Conservation (phyloP, 2,888 invertebrate species). For the Torymus auratus region DNA sequence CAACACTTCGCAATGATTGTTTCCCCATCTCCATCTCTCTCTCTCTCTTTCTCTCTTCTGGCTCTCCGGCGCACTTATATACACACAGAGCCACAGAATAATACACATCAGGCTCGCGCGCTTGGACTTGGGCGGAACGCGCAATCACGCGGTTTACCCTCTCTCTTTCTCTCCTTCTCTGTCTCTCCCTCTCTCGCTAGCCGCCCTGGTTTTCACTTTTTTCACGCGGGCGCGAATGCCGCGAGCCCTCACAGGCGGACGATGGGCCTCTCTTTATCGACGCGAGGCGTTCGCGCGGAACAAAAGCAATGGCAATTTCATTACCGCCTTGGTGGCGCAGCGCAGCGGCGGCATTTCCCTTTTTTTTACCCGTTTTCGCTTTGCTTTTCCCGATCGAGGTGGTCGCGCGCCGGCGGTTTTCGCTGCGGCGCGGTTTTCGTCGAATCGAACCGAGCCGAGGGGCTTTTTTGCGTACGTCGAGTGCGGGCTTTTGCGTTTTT, state of each 20-base stretch:
- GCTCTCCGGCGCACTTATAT: too few species aligned
- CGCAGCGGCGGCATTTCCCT: constrained; percentile 1
- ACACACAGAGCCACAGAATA: neutral
- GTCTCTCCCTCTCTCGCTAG: neutral
- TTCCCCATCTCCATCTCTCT: neutral
- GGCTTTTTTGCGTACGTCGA: neutral
- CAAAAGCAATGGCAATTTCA: constrained; percentile 57
- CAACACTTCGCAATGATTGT: neutral
- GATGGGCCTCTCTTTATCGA: constrained; percentile 27
- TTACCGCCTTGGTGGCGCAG: constrained; percentile 31
- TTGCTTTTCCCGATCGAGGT: constrained; percentile 23
- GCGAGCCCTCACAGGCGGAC: neutral
- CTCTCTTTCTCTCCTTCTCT: neutral
- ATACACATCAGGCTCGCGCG: neutral
- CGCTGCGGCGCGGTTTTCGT: constrained; percentile 10
- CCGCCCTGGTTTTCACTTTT: constrained; percentile 46
- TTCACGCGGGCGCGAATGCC: neutral
- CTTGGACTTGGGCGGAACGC: constrained; percentile 10
- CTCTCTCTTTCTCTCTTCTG: neutral
- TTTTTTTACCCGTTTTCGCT: constrained; percentile 2
- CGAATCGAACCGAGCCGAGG: constrained; percentile 18
- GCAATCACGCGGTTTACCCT: constrained; percentile 21
- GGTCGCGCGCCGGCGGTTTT: constrained; percentile 9
- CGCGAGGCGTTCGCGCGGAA: constrained; percentile 45
- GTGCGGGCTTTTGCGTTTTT: too few species aligned